Conservation (phyloP, 2,888 invertebrate species). For the Ischnus inquisitorius region DNA sequence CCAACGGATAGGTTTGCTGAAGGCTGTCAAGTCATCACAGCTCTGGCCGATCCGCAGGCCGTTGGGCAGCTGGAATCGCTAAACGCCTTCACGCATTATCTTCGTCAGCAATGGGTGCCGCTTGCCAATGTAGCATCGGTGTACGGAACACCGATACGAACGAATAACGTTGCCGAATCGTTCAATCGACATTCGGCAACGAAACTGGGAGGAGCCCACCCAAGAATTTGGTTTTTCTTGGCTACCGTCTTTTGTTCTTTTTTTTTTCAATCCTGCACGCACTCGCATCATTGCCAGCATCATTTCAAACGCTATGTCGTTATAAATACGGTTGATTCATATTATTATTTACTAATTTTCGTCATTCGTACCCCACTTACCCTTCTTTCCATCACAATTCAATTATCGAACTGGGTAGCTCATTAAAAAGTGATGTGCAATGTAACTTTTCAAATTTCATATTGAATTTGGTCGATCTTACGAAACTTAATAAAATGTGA, state of each 20-base stretch:
- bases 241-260: background rate
- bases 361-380: no score
- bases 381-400: no score
- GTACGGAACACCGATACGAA: background rate
- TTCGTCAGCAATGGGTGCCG: background rate
- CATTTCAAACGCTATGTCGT: no score
- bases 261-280: no score
- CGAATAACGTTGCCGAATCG: background rate
- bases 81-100: conserved; percentile 9
- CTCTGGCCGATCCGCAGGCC: conserved; percentile 1
- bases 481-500: no score
- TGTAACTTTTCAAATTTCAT: no score
- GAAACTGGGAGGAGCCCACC: background rate
- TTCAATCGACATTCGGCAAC: background rate
- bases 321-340: no score
- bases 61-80: background rate
- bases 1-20: background rate
- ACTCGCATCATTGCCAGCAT: no score
- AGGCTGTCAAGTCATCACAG: background rate
- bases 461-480: no score
- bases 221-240: background rate
- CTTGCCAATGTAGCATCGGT: background rate
- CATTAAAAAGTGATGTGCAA: no score
- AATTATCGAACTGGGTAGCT: no score
- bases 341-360: no score